Evolutionary conservation across 2,113 vertebrate species (phyloP).

Genomic region (Etheostoma spectabile): DNA sequence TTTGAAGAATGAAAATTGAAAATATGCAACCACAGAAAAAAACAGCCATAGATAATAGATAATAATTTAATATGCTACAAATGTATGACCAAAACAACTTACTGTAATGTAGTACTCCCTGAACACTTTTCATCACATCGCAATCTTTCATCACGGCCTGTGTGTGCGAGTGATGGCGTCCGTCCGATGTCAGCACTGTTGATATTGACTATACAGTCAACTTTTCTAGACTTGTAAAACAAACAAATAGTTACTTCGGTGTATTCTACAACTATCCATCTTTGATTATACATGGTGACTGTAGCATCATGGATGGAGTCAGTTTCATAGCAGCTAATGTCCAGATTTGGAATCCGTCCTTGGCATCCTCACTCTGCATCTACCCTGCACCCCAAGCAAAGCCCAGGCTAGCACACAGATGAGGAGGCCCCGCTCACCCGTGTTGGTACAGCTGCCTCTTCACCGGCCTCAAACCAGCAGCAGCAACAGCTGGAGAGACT

Average conservation of each 20-base stretch:
- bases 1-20: background rate
- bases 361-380: constrained; percentile 16
- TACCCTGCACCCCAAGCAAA: constrained; percentile 35
- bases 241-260: constrained; percentile 23
- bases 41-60: background rate
- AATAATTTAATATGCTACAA: constrained; percentile 7
- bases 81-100: constrained; percentile 9
- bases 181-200: constrained; percentile 33
- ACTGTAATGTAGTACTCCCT: constrained; percentile 17
- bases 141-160: constrained; percentile 20
- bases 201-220: constrained; percentile 8
- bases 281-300: constrained; percentile 32
- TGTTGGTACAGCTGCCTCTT: constrained; percentile 83
- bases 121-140: background rate
- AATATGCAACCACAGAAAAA: background rate
- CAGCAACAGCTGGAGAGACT: constrained; percentile 81
- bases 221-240: constrained; percentile 34
- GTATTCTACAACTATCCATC: constrained; percentile 14
- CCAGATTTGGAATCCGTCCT: constrained; percentile 16
- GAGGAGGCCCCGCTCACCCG: constrained; percentile 41
- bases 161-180: constrained; percentile 28
- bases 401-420: constrained; percentile 49
- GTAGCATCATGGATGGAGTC: constrained; percentile 15
- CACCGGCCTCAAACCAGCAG: constrained; percentile 68
- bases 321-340: constrained; percentile 15